Percentiles rank a stretch among this genome's conserved stretches.
Conservation (phyloP, 2,797 vertebrate species). For the Xenentodon cancila region DNA sequence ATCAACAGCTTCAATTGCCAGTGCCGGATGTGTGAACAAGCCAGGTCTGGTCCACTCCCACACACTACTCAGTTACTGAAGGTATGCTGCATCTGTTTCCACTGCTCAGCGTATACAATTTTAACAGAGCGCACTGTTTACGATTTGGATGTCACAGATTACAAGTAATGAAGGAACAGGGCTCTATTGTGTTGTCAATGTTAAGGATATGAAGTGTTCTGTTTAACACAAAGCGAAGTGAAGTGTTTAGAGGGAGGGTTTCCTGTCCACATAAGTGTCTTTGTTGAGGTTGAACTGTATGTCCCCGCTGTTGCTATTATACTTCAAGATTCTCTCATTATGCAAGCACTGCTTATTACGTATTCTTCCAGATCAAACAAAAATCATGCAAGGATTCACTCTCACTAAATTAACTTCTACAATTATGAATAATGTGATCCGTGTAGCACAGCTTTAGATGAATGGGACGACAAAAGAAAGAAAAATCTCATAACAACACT, state of each 20-base stretch:
- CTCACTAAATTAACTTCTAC: too few species aligned
- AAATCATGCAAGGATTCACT: too few species aligned
- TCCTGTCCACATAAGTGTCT: slow-evolving; percentile 34
- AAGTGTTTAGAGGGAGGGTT: slow-evolving; percentile 40
- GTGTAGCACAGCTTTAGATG: too few species aligned
- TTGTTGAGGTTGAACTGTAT: slow-evolving; percentile 13
- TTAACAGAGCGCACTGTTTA: not conserved
- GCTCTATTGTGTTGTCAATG: slow-evolving; percentile 34
- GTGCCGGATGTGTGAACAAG: not conserved
- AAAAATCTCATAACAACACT: too few species aligned
- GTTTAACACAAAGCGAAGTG: slow-evolving; percentile 27
- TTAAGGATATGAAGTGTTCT: slow-evolving; percentile 31
- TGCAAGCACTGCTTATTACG: not conserved
- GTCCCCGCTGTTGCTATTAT: not conserved
- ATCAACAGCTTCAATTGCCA: too few species aligned
- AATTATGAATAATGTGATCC: too few species aligned
- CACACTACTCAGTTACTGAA: slow-evolving; percentile 1
- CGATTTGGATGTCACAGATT: slow-evolving; percentile 9
- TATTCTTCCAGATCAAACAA: too few species aligned
- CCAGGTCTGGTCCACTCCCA: slow-evolving; percentile 15
- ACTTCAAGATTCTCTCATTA: not conserved
- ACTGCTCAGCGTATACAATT: too few species aligned
- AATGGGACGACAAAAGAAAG: too few species aligned
- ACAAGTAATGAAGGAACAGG: slow-evolving; percentile 10
- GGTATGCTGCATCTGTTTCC: slow-evolving; percentile 15